Conservation (phyloP, 1,140 invertebrate genomes). For the Dysdera silvatica region DNA sequence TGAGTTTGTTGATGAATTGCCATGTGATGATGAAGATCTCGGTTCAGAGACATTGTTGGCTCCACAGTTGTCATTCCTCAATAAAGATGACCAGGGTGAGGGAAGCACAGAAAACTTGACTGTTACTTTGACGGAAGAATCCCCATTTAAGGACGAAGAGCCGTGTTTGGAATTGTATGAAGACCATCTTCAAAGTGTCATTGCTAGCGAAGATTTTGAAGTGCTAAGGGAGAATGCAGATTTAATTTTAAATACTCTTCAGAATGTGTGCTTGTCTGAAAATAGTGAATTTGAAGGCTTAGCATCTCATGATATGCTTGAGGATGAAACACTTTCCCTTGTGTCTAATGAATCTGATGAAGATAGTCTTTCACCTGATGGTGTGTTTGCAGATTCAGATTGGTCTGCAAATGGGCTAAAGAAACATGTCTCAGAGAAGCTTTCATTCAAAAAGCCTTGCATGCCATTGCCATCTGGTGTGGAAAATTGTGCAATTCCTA, state of each 20-base stretch:
- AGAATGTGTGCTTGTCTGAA: constrained; percentile 40
- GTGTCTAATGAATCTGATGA: constrained; percentile 59
- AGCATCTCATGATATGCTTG: constrained; percentile 45
- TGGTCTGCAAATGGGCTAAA: neutral
- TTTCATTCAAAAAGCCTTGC: neutral
- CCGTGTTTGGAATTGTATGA: constrained; percentile 2
- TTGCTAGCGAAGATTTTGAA: constrained; percentile 46
- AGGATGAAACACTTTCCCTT: constrained; percentile 58
- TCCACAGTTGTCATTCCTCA: neutral
- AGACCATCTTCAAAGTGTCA: neutral
- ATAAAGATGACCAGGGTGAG: constrained; percentile 5
- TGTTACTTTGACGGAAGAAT: constrained; percentile 5
- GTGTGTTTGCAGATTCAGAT: neutral
- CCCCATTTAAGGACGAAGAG: neutral
- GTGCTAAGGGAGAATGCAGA: constrained; percentile 47
- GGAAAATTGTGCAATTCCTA: neutral
- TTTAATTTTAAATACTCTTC: constrained; percentile 49
- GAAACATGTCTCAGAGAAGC: neutral
- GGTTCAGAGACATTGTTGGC: constrained; percentile 15
- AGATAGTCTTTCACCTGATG: constrained; percentile 36
- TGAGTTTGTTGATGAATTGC: constrained; percentile 38
- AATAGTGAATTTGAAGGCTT: constrained; percentile 11
- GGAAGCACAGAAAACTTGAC: constrained; percentile 25
- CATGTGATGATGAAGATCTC: constrained; percentile 32
- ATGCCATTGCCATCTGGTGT: neutral